Percentiles rank a stretch among this genome's conserved stretches.
These are phyloP conservation scores for Drosophila meridionalis DNA, from an alignment of 2,888 invertebrate species.

Conservation along the genomic window DNA sequence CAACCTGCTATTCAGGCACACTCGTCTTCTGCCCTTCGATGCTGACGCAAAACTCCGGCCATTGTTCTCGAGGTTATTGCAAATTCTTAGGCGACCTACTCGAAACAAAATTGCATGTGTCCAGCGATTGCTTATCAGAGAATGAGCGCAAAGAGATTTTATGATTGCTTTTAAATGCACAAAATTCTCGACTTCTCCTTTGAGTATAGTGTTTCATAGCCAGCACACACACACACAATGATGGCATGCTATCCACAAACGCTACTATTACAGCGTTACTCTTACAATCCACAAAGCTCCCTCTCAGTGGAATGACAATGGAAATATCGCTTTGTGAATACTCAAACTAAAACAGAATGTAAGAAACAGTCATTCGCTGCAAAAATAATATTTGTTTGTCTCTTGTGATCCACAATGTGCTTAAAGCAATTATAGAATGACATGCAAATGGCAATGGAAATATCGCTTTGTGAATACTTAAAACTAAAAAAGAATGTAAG, in stretches of 20 bases:
- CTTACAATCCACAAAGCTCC: neutral
- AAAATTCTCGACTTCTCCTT: neutral
- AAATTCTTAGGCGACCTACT: constrained; percentile 49
- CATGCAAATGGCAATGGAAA: neutral
- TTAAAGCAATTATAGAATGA: no score
- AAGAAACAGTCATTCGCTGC: no score
- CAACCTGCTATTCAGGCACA: constrained; percentile 19
- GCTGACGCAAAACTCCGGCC: constrained; percentile 33
- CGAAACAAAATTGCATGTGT: constrained; percentile 59
- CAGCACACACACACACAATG: neutral
- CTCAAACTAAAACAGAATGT: neutral
- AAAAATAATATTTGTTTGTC: no score
- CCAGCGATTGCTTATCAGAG: constrained; percentile 24
- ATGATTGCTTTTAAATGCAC: constrained; percentile 12
- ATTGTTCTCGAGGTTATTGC: constrained; percentile 67
- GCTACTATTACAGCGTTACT: neutral
- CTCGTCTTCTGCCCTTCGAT: constrained; percentile 25
- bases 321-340: neutral
- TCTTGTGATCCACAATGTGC: no score
- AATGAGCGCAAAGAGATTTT: constrained; percentile 7
- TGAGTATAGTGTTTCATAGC: neutral
- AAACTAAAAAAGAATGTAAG: neutral
- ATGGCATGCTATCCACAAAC: neutral
- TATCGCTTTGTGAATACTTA: neutral
- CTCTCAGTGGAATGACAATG: neutral